Conservation (phyloP, 2,888 invertebrate species). For the Pyrrhia umbra region DNA sequence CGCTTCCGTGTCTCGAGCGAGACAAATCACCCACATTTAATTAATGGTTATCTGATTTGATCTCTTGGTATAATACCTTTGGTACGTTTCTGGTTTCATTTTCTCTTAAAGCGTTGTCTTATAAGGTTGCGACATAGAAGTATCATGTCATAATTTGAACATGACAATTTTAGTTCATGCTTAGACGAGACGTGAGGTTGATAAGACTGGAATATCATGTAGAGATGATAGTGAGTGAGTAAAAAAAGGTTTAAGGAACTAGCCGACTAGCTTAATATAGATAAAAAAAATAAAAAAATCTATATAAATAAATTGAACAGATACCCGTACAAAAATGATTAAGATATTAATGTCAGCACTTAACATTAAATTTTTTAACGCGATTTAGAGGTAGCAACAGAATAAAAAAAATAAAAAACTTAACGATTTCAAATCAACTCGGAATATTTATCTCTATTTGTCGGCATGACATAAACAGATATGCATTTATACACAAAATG, state of each 20-base stretch:
- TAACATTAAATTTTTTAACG: neutral
- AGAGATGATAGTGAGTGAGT: neutral
- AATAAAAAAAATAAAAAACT: neutral
- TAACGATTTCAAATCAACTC: neutral
- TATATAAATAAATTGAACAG: no score
- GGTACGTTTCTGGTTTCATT: constrained; percentile 28
- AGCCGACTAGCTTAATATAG: neutral
- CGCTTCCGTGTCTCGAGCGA: constrained; percentile 66
- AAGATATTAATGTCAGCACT: neutral
- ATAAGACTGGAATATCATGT: neutral
- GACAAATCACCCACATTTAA: constrained; percentile 65
- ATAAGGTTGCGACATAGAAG: constrained; percentile 28
- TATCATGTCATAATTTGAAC: constrained; percentile 35
- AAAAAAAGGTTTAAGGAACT: neutral
- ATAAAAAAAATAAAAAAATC: no score
- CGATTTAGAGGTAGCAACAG: neutral
- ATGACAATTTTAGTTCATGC: constrained; percentile 28
- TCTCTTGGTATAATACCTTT: constrained; percentile 18
- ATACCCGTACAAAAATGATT: neutral
- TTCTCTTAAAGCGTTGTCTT: constrained; percentile 23
- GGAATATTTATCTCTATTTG: constrained; percentile 15
- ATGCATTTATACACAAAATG: constrained; percentile 4
- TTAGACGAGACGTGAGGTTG: neutral
- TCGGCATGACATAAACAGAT: constrained; percentile 25
- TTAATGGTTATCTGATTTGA: constrained; percentile 47